These are phyloP conservation scores for Drosophila algonquin DNA, from an alignment of 2,888 invertebrate species.

Conservation along the genomic window DNA sequence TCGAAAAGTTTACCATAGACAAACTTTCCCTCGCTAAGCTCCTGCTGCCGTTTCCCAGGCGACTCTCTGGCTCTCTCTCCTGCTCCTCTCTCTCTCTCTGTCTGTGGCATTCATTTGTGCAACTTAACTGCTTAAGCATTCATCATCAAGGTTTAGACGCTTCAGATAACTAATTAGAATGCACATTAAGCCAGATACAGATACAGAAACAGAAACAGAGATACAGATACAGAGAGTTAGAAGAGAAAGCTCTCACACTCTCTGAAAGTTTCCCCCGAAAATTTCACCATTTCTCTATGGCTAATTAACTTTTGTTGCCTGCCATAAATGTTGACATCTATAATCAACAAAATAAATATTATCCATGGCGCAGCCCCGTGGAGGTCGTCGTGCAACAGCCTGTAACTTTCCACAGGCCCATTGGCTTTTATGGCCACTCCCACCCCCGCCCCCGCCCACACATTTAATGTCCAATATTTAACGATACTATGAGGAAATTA, in stretches of 20 bases:
- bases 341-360: constrained; percentile 41
- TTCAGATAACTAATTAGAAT: constrained; percentile 58
- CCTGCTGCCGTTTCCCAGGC: not conserved
- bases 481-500: constrained; percentile 30
- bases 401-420: constrained; percentile 48
- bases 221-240: too few relatives aligned
- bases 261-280: not conserved
- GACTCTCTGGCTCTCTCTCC: not conserved
- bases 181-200: constrained; percentile 23
- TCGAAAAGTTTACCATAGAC: constrained; percentile 19
- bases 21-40: constrained; percentile 30
- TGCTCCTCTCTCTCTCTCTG: not conserved
- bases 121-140: constrained; percentile 48
- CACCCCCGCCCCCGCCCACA: constrained; percentile 6
- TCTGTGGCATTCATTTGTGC: constrained; percentile 3
- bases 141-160: constrained; percentile 47
- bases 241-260: not conserved
- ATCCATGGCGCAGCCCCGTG: constrained; percentile 5
- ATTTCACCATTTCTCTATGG: constrained; percentile 29
- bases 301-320: constrained; percentile 68
- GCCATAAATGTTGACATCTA: constrained; percentile 60
- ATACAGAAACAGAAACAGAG: not conserved
- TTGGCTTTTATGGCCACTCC: constrained; percentile 58
- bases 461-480: constrained; percentile 10
- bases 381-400: constrained; percentile 47